A percentile compares a stretch with the other conserved stretches of the same genome.
Conservation (phyloP, 2,888 invertebrate genomes). For the Blera fallax region DNA sequence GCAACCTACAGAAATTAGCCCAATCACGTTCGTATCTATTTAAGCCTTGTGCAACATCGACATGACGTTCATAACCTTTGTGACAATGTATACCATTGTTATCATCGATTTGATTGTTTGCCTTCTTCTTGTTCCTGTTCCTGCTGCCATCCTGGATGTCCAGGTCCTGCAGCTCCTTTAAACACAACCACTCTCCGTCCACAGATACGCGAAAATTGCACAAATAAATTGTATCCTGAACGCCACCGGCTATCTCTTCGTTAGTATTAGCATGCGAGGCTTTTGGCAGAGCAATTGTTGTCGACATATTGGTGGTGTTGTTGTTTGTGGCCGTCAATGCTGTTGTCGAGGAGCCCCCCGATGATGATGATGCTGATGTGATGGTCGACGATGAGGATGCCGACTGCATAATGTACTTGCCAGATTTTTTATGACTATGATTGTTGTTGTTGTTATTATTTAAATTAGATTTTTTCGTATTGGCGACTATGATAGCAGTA, state of each 20-base stretch:
- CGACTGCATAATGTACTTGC: conserved; percentile 64
- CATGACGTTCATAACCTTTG: conserved; percentile 74
- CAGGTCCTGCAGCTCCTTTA: conserved; percentile 96
- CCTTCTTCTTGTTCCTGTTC: conserved; percentile 71
- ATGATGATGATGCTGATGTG: conserved; percentile 60
- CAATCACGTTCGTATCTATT: conserved; percentile 79
- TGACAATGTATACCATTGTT: conserved; percentile 72
- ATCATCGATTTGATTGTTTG: conserved; percentile 73
- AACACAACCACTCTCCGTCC: conserved; percentile 97
- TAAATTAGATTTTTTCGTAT: conserved; percentile 76
- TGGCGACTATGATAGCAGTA: conserved; percentile 64
- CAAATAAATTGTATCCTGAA: conserved; percentile 97
- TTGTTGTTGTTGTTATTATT: conserved; percentile 74
- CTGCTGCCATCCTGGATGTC: conserved; percentile 86
- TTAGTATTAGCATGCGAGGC: conserved; percentile 82
- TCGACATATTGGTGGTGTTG: conserved; percentile 75
- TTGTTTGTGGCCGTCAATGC: conserved; percentile 47
- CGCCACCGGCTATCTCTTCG: conserved; percentile 84
- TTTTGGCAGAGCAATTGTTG: conserved; percentile 80
- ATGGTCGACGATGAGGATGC: conserved; percentile 61
- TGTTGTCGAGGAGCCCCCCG: conserved; percentile 57
- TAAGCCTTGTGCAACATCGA: conserved; percentile 78
- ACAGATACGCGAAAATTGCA: conserved; percentile 99
- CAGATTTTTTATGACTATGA: conserved; percentile 57
- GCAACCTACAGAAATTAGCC: conserved; percentile 82